Percentiles rank a stretch among this genome's conserved stretches.
Conservation (phyloP, 2,113 vertebrate species). For the Myrmophylax atrothorax region DNA sequence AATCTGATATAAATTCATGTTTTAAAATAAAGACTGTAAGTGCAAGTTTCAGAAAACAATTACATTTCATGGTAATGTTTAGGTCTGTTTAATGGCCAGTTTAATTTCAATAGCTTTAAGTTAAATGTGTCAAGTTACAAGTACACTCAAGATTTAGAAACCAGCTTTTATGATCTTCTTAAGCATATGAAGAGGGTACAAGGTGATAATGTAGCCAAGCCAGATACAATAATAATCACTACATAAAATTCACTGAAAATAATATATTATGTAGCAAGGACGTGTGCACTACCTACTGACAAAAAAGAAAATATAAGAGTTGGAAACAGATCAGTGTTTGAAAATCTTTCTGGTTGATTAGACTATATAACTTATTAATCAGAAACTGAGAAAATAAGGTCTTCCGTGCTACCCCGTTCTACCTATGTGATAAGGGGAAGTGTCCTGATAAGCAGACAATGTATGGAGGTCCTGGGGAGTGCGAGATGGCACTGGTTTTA, state of each 20-base stretch:
- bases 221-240: background rate
- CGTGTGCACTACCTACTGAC: background rate
- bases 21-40: background rate
- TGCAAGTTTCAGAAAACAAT: conserved; percentile 3
- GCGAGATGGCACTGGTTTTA: background rate
- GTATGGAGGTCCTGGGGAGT: background rate
- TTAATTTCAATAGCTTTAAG: background rate
- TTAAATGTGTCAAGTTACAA: background rate
- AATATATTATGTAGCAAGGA: background rate
- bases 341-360: background rate
- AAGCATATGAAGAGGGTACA: background rate
- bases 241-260: background rate
- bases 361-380: background rate
- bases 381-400: background rate
- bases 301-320: background rate
- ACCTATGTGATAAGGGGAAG: background rate
- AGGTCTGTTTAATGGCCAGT: background rate
- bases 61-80: background rate
- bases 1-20: background rate
- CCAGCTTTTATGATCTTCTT: background rate
- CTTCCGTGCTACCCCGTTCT: background rate
- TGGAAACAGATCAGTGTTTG: background rate
- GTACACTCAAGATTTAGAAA: background rate
- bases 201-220: background rate
- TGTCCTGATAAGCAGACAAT: background rate